Evolutionary conservation across 2,888 invertebrate species (phyloP).

Genomic region (Ariolimax columbianus): DNA sequence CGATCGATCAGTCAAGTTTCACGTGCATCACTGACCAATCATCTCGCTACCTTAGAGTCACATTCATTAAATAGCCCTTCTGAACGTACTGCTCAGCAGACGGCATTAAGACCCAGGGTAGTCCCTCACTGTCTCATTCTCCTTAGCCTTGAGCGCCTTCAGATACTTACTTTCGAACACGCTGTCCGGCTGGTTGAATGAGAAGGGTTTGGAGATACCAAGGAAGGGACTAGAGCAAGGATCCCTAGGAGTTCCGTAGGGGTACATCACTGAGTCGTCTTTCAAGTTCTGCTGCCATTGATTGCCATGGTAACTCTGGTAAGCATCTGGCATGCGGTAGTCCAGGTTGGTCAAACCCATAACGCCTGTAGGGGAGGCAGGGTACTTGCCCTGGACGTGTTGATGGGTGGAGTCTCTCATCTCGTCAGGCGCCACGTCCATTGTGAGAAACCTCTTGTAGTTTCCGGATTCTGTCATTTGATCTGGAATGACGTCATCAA

Average conservation of each 20-base stretch:
- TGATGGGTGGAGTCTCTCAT: constrained; percentile 46
- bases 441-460: constrained; percentile 61
- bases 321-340: constrained; percentile 29
- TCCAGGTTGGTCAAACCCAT: constrained; percentile 49
- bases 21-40: too few species aligned
- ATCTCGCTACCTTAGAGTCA: too few species aligned
- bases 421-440: constrained; percentile 61
- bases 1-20: too few species aligned
- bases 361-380: constrained; percentile 18
- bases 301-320: constrained; percentile 37
- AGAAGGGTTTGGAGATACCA: constrained; percentile 55
- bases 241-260: constrained; percentile 54
- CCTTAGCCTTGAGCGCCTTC: constrained; percentile 51
- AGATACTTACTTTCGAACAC: constrained; percentile 54
- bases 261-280: constrained; percentile 54
- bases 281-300: constrained; percentile 43
- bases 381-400: constrained; percentile 24
- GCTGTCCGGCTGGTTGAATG: constrained; percentile 41
- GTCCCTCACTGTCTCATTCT: constrained; percentile 49
- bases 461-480: constrained; percentile 63
- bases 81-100: too few species aligned
- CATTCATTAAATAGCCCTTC: too few species aligned
- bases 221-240: constrained; percentile 53
- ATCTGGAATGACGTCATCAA: constrained; percentile 43
- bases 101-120: constrained; percentile 30